Evolutionary conservation across 2,888 invertebrate genomes (phyloP), one percentile per base, ranked within the genome.

Genomic region (Saturnia pavonia): DNA sequence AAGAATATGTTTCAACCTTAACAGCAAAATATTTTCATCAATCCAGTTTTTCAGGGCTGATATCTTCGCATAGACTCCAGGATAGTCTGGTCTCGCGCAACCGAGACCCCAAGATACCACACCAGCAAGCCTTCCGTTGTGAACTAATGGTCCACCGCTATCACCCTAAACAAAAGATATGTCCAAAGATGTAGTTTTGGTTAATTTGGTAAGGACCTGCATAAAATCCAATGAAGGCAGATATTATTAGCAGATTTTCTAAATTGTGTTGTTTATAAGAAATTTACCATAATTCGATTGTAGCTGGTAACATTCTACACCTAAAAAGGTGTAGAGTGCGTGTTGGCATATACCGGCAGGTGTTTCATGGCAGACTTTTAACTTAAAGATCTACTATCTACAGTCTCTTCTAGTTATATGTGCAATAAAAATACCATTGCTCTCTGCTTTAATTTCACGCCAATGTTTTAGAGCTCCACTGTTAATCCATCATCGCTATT

Each of bases 51-150:
- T 87, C 19, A 94, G 75, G 0, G 90, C 88, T 25, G 94, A 89
- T 1, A 94, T 86, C 76, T 90, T 92, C 0, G 94, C 85, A 78
- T 94, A 94, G 0, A 94, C 93, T 25, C 94, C 94, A 1, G 94
- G 94, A 74, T 86, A 94, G 19, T 87, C 85, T 0, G 94, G 91
- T 74, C 92, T 82, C 0, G 92, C 94, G 60, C 94, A 94, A 0
- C 94, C 94, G 0, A 91, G 78, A 0, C 94, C 92, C 88, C 91
- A 94, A 0, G 93, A 90, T 0, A 94, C 91, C 0, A 95, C 83
- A 0, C 94, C 94, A 16, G 91, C 91, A 11, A 95, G 85, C 68
- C 91, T 92, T 4, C 91, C 91, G 0, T 94, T 85, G 69, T 86
- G 76, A 0, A 91, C 87, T 0, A 93, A 73, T 0, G 88, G 88